Evolutionary conservation across 2,797 vertebrate genomes (phyloP).

Genomic region (Chelon labrosus): DNA sequence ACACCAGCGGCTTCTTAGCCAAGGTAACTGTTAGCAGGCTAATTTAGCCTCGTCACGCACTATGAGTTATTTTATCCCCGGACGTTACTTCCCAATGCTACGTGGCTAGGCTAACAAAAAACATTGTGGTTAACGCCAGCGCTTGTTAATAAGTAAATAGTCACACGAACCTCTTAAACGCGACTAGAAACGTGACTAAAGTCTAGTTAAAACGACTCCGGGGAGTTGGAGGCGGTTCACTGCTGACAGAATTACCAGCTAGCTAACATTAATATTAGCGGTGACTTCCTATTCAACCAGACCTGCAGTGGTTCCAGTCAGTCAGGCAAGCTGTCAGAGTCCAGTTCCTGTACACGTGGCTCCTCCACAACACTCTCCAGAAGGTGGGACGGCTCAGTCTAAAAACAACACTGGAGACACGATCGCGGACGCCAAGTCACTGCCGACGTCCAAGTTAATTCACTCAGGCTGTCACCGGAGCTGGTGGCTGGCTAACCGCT

Average conservation of each 20-base stretch:
- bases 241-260: not conserved
- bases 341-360: conserved; percentile 81
- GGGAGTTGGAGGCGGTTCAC: not conserved
- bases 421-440: rapidly evolving
- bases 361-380: conserved; percentile 3
- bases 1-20: rapidly evolving
- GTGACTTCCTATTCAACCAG: conserved; percentile 27
- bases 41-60: conserved; percentile 15
- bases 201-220: not conserved
- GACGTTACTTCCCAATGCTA: not conserved
- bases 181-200: too few species aligned
- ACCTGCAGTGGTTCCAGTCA: conserved; percentile 19
- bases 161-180: conserved; percentile 9
- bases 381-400: not conserved
- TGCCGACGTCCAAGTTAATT: not conserved
- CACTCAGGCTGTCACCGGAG: not conserved
- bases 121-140: not conserved
- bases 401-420: not conserved
- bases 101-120: conserved; percentile 27
- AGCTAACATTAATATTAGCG: conserved; percentile 22
- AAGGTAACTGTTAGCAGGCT: not conserved
- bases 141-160: rapidly evolving
- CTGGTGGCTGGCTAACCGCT: not conserved
- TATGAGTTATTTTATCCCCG: not conserved
- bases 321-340: conserved; percentile 42